phyloP scores from a whole-genome alignment of 2,888 invertebrate species.

The Zaprionus obscuricornis region DNA sequence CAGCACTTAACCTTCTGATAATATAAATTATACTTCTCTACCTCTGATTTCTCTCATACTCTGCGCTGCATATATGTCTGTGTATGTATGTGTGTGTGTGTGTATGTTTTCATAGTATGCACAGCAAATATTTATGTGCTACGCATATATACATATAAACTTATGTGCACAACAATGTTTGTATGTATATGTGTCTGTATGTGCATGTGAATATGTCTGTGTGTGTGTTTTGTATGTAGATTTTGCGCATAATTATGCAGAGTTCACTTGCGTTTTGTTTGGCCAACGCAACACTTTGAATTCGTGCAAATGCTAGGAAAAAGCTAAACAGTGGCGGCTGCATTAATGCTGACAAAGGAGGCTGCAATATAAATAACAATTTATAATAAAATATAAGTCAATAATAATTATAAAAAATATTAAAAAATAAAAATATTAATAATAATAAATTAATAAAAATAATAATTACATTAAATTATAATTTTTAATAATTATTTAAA shows the following conservation, averaged over 20 bases:
- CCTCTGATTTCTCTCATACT: not conserved
- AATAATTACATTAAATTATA: too few relatives aligned
- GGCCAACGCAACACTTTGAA: constrained; percentile 57
- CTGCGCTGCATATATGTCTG: too few relatives aligned
- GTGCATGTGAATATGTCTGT: not conserved
- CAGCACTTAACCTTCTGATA: constrained; percentile 52
- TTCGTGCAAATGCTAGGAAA: constrained; percentile 34
- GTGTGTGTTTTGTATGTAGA: constrained; percentile 17
- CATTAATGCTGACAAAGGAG: too few relatives aligned
- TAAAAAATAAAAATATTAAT: too few relatives aligned
- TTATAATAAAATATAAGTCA: too few relatives aligned
- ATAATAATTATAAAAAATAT: too few relatives aligned
- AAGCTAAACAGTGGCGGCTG: constrained; percentile 17
- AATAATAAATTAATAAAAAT: too few relatives aligned
- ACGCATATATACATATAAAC: constrained; percentile 12
- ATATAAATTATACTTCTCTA: constrained; percentile 45
- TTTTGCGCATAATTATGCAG: constrained; percentile 68
- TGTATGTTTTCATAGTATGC: too few relatives aligned
- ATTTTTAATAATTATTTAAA: too few relatives aligned
- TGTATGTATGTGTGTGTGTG: constrained; percentile 18
- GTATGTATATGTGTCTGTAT: constrained; percentile 3
- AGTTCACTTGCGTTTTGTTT: constrained; percentile 60
- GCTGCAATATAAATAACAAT: too few relatives aligned
- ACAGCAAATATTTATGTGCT: constrained; percentile 44
- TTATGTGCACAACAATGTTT: constrained; percentile 3